Conservation (phyloP, 2,888 invertebrate species). For the Phania funesta region DNA sequence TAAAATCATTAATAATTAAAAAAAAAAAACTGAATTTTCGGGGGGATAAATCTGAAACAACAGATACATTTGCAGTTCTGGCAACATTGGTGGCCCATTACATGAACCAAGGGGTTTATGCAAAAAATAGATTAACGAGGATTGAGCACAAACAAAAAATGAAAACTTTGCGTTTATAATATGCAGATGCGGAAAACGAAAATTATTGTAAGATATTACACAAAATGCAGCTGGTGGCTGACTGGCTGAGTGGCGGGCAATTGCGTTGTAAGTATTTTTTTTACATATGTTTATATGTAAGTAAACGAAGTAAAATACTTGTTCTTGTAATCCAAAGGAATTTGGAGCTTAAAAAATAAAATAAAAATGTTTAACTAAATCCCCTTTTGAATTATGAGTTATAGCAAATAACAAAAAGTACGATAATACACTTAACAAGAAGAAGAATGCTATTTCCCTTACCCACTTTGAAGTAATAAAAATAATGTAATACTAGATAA, state of each 20-base stretch:
- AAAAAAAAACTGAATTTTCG: no score
- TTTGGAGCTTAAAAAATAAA: conserved; percentile 25
- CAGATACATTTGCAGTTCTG: no score
- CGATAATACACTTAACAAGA: background rate
- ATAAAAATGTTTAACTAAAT: conserved; percentile 15
- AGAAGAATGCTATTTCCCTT: background rate
- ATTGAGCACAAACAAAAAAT: background rate
- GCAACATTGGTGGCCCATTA: no score
- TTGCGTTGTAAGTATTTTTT: background rate
- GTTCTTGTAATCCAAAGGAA: conserved; percentile 29
- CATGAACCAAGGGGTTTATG: background rate
- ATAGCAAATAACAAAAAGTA: background rate
- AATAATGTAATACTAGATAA: conserved; percentile 13
- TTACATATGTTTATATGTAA: background rate
- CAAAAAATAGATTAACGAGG: background rate
- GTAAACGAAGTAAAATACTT: conserved; percentile 11
- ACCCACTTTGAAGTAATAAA: conserved; percentile 2
- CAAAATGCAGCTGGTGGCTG: conserved; percentile 42
- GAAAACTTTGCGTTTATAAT: background rate
- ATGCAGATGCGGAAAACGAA: conserved; percentile 38
- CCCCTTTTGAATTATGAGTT: conserved; percentile 26
- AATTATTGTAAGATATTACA: conserved; percentile 24
- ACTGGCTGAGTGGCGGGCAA: background rate
- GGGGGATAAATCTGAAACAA: no score
- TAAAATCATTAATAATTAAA: no score